These are phyloP conservation scores for Biston betularia DNA, from an alignment of 2,888 invertebrate genomes.

Conservation along the genomic window DNA sequence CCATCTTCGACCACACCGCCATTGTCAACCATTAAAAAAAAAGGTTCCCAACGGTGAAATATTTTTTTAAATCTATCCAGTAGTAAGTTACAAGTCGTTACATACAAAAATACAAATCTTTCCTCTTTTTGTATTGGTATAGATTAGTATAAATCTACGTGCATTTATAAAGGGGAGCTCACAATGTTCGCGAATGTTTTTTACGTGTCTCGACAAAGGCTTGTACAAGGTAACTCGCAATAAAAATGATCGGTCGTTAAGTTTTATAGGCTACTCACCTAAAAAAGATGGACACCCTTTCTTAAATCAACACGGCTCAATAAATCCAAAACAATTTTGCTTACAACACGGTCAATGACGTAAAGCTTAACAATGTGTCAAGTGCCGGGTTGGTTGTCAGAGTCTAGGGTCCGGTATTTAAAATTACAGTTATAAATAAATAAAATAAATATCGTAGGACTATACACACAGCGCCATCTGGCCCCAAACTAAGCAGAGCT, in stretches of 20 bases:
- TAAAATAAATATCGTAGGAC: too few species aligned
- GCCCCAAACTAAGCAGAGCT: too few species aligned
- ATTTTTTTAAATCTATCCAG: too few species aligned
- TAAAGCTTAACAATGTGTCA: not conserved
- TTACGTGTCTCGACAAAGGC: constrained; percentile 24
- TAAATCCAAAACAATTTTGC: constrained; percentile 29
- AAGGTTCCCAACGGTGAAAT: too few species aligned
- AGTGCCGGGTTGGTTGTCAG: not conserved
- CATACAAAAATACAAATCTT: too few species aligned
- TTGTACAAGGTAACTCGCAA: constrained; percentile 23
- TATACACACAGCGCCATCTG: too few species aligned
- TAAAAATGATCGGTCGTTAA: constrained; percentile 33
- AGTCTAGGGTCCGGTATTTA: not conserved
- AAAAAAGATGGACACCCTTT: constrained; percentile 31
- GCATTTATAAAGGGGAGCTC: constrained; percentile 15
- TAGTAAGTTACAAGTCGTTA: too few species aligned
- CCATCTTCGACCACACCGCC: too few species aligned
- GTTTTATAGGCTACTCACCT: constrained; percentile 27
- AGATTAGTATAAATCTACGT: too few species aligned
- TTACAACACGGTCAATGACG: constrained; percentile 16
- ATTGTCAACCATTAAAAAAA: too few species aligned
- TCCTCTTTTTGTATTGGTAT: too few species aligned
- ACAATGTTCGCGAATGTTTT: constrained; percentile 19
- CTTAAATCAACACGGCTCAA: constrained; percentile 30
- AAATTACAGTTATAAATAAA: not conserved